phyloP scores from a whole-genome alignment of 2,888 invertebrate species.

The Caenorhabditis sp. region DNA sequence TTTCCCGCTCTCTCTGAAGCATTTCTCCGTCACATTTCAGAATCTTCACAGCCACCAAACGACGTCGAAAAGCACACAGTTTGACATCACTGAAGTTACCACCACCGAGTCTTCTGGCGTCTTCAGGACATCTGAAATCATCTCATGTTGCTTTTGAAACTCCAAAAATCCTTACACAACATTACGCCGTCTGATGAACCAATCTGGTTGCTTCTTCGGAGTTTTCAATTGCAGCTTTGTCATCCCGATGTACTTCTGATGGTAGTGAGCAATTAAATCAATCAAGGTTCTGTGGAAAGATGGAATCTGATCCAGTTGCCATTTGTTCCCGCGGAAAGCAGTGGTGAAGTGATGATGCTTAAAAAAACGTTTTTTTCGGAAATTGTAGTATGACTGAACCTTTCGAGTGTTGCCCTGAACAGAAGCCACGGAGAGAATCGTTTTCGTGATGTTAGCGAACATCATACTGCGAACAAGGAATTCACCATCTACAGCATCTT shows the following conservation, averaged over 20 bases:
- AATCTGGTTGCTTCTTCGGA: slow-evolving; percentile 9
- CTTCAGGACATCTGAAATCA: slow-evolving; percentile 19
- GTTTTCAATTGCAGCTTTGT: background rate
- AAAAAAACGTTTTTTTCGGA: no score
- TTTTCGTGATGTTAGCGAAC: background rate
- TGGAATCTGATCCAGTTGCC: slow-evolving; percentile 6
- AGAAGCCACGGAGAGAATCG: slow-evolving; percentile 13
- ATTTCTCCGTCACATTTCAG: slow-evolving; percentile 16
- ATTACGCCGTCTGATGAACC: slow-evolving; percentile 17
- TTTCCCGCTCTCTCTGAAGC: slow-evolving; percentile 22
- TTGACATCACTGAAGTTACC: slow-evolving; percentile 46
- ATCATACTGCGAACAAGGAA: slow-evolving; percentile 33
- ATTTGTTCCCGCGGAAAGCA: background rate
- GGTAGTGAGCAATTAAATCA: slow-evolving; percentile 23
- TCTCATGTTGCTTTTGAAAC: no score
- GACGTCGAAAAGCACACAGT: slow-evolving; percentile 36
- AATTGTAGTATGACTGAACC: background rate
- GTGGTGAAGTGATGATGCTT: background rate
- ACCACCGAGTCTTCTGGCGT: slow-evolving; percentile 20
- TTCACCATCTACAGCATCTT: background rate
- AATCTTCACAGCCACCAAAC: slow-evolving; percentile 48
- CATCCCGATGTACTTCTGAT: slow-evolving; percentile 12
- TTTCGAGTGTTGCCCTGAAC: background rate
- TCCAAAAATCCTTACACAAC: slow-evolving; percentile 17
- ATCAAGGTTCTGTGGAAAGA: slow-evolving; percentile 6